Evolutionary conservation across 30 jellyfish, hydroid and myxozoan species (phyloP), one percentile per base, ranked within the genome.

Genomic region (Hydractinia echinata): DNA sequence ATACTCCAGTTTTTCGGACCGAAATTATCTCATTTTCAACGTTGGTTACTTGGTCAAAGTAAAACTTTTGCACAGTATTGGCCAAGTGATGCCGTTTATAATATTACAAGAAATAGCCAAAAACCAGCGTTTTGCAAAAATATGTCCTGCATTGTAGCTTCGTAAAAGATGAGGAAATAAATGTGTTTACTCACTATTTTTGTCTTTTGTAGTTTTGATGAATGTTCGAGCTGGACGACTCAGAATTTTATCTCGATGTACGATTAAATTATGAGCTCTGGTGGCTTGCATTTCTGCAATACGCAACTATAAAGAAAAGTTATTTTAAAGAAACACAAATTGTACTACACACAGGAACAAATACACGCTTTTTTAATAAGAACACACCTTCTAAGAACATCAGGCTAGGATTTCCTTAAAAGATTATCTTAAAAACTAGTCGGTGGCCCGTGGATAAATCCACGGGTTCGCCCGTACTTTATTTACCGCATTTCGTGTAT

Each of bases 211-310:
- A 66, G 66, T 19, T 91, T 86, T 83, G 61, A 91, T 91, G 90
- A 89, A 91, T 14, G 98, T 88, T 60, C 87, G 79, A 71, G 96
- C 96, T 8, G 98, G 98, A 8, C 98, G 95, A 67, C 96, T 91
- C 86, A 83, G 52, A 49, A 91, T 91, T 73, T 91, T 96, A 8
- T 91, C 95, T 53, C 61, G 91, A 64, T 91, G 95, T 13, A 82
- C 54, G 48, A 91, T 76, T 87, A 91, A 53, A 76, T 91, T 91
- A 66, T 76, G 84, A 20, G 98, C 98, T 83, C 83, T 91, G 85
- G 80, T 91, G 88, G 81, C 76, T 78, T 91, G 95, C 98, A 91
- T 86, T 64, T 91, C 95, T 10, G 96, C 94, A 50, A 91, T 81
- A n/a, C 98, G 79, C 68, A 91, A n/a, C 98, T 91, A 68, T 10